Evolutionary conservation across 2,888 invertebrate genomes (phyloP), one percentile per base, ranked within the genome.

Genomic region (Drosophila engyochracea): DNA sequence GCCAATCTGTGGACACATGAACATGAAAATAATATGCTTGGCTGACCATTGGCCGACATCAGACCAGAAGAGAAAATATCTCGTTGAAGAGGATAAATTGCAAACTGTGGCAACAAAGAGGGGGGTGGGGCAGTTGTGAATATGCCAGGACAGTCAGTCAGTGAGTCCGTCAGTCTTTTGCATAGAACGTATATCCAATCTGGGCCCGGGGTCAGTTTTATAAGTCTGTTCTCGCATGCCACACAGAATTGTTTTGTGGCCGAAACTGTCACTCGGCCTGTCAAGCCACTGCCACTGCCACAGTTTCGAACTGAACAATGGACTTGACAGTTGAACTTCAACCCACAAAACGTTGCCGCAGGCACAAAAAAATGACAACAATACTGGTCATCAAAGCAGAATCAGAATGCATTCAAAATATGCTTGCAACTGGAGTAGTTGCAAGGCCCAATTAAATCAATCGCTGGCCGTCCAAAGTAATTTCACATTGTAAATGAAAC

Each of bases 191-290:
- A 65, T 52, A 30, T 47, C 25, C 57, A 61, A 72, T 65, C 28
- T 66, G 16, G 57, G 71, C 57, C 67, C 61, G 65, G 68, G 79
- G 65, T 73, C 74, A 82, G 71, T 65, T 76, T 81, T 9, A 75
- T 81, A 74, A 74, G 76, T 74, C 66, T 73, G 73, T 75, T 74
- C 75, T 75, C 37, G 69, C 69, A 74, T 85, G 86, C 67, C 73
- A 70, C 77, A 87, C 77, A 25, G 76, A 77, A 87, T 73, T 80
- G 84, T 84, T 84, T 79, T 87, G 82, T 85, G 79, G 85, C 68
- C 85, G 79, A 87, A 84, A 79, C 84, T 83, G 87, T 84, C 84
- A 85, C 86, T 85, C 81, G 74, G 64, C 67, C 86, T 85, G 86
- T 85, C 83, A 70, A 68, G 76, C 14, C 66, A 62, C 35, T 66